Evolutionary conservation across 1,140 invertebrate species (phyloP).

Genomic region (Apis mellifera): DNA sequence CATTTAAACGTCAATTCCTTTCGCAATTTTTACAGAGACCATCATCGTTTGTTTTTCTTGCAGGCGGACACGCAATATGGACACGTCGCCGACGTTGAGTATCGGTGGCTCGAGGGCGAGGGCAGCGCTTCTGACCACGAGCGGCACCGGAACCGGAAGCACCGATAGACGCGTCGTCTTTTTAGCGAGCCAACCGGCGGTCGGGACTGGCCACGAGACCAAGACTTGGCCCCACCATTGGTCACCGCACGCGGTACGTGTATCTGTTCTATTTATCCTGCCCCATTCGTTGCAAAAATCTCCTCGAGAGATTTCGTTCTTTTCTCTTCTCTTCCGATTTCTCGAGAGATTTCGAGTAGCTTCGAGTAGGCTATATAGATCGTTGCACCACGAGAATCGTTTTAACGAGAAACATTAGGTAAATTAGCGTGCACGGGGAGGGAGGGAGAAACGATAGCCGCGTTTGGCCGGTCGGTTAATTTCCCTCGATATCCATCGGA

Average conservation of each 20-base stretch:
- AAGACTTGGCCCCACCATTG: conserved; percentile 80
- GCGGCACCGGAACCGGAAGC: conserved; percentile 73
- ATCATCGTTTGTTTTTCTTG: background rate
- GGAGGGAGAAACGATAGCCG: background rate
- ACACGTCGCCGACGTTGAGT: conserved; percentile 77
- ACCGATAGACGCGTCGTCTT: conserved; percentile 77
- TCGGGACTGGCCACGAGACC: conserved; percentile 72
- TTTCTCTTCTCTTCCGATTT: background rate
- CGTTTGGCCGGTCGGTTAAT: too few relatives aligned
- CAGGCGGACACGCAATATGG: conserved; percentile 67
- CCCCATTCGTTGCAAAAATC: too few relatives aligned
- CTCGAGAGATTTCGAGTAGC: background rate
- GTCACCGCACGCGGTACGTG: conserved; percentile 78
- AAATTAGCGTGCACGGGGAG: too few relatives aligned
- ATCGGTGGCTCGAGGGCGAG: conserved; percentile 76
- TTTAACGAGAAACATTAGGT: background rate
- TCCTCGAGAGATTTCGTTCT: background rate
- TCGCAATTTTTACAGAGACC: too few relatives aligned
- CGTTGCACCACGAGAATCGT: too few relatives aligned
- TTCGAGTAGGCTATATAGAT: too few relatives aligned
- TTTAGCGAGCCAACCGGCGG: conserved; percentile 74
- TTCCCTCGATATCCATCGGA: background rate
- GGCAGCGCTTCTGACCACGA: conserved; percentile 76
- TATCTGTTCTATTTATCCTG: background rate
- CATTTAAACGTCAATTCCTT: background rate